phyloP scores from a whole-genome alignment of 2,888 invertebrate species.

The Polydrusus pterygomalis region DNA sequence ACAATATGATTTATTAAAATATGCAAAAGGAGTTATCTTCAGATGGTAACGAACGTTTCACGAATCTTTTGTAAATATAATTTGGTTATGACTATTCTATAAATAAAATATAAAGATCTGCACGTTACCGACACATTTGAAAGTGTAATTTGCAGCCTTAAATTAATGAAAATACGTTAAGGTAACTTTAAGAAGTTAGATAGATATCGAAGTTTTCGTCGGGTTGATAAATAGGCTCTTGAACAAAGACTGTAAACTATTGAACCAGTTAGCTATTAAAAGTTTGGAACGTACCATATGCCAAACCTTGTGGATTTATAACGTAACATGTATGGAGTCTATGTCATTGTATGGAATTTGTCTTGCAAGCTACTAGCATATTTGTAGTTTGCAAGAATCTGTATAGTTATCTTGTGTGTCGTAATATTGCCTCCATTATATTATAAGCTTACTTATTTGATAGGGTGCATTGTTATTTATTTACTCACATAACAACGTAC shows the following conservation, averaged over 20 bases:
- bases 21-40: slow-evolving; percentile 30
- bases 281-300: slow-evolving; percentile 26
- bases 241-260: slow-evolving; percentile 39
- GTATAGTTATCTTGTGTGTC: slow-evolving; percentile 2
- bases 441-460: background rate
- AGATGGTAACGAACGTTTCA: slow-evolving; percentile 27
- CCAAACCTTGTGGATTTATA: slow-evolving; percentile 23
- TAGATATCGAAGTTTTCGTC: slow-evolving; percentile 26
- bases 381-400: slow-evolving; percentile 15
- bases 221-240: slow-evolving; percentile 32
- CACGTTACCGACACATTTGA: slow-evolving; percentile 12
- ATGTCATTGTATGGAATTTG: slow-evolving; percentile 9
- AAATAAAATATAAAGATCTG: slow-evolving; percentile 25
- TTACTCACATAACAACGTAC: no score
- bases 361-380: background rate
- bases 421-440: slow-evolving; percentile 12
- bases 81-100: slow-evolving; percentile 6
- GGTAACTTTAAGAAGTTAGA: slow-evolving; percentile 35
- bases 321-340: slow-evolving; percentile 15
- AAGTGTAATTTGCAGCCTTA: slow-evolving; percentile 11
- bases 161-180: slow-evolving; percentile 28
- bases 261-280: slow-evolving; percentile 32
- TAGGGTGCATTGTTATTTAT: background rate
- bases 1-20: slow-evolving; percentile 37
- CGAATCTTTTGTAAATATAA: slow-evolving; percentile 26